A percentile compares a stretch with the other conserved stretches of the same genome.
Evolutionary conservation across 2,113 vertebrate species (phyloP).

Genomic region (Prolemur simus): DNA sequence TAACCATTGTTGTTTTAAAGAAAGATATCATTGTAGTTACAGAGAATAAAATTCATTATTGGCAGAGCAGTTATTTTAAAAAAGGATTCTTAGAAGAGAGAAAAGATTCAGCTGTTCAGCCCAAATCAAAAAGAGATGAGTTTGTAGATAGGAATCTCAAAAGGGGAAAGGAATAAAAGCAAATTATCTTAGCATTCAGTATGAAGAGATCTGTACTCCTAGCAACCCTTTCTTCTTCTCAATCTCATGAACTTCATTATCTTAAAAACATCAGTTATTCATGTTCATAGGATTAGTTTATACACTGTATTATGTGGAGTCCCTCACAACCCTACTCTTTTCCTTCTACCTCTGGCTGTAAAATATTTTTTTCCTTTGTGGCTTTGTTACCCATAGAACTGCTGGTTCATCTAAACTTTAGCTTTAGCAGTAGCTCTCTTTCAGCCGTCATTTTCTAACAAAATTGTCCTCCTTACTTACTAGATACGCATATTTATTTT

Average conservation of each 20-base stretch:
- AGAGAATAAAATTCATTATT: background rate
- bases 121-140: conserved; percentile 47
- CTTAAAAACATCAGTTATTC: conserved; percentile 30
- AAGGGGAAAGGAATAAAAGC: conserved; percentile 34
- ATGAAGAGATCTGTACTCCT: background rate
- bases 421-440: background rate
- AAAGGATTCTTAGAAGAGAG: conserved; percentile 4
- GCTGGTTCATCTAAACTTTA: background rate
- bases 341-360: background rate
- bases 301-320: background rate
- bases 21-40: background rate
- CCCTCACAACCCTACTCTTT: background rate
- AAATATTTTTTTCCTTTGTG: background rate
- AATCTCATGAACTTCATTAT: conserved; percentile 7
- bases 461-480: background rate
- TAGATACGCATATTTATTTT: background rate
- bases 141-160: background rate
- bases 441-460: background rate
- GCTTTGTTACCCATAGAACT: background rate
- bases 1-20: background rate
- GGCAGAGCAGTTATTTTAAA: background rate
- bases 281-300: background rate
- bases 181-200: background rate
- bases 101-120: background rate
- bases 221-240: background rate